A percentile compares a stretch with the other conserved stretches of the same genome.
These are phyloP conservation scores for Hestina assimilis DNA, from an alignment of 1,140 invertebrate species.

Conservation along the genomic window DNA sequence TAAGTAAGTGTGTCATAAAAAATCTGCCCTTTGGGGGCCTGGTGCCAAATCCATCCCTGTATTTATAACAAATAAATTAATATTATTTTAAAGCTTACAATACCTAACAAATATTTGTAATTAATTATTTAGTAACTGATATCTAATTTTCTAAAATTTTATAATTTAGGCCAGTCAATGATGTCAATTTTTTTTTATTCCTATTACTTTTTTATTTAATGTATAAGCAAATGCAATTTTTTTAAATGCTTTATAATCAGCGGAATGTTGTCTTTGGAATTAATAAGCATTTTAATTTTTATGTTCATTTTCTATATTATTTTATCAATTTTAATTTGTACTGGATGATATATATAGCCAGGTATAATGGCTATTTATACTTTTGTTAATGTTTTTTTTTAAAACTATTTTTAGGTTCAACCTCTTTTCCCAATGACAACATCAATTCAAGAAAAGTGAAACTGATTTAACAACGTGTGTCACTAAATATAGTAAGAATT, in stretches of 20 bases:
- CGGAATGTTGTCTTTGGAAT: background rate
- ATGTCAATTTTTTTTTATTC: background rate
- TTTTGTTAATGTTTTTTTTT: background rate
- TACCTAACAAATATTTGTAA: slow-evolving; percentile 1
- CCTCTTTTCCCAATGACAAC: slow-evolving; percentile 2
- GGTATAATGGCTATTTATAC: slow-evolving; percentile 6
- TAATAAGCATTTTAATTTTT: background rate
- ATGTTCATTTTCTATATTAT: background rate
- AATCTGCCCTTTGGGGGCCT: too few species aligned
- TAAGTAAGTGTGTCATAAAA: too few species aligned
- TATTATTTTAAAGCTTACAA: slow-evolving; percentile 9
- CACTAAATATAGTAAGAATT: slow-evolving; percentile 22
- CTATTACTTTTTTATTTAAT: too few species aligned
- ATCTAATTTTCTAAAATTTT: background rate
- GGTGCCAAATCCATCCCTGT: too few species aligned
- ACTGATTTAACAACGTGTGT: too few species aligned
- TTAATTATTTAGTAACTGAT: slow-evolving; percentile 5
- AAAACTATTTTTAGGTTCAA: slow-evolving; percentile 5
- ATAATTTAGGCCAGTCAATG: slow-evolving; percentile 5
- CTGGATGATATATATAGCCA: slow-evolving; percentile 12
- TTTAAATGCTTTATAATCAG: background rate
- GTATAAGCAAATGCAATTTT: too few species aligned
- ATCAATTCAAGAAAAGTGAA: too few species aligned
- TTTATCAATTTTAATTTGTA: slow-evolving; percentile 9
- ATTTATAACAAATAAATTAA: too few species aligned